phyloP scores from a whole-genome alignment of 2,113 vertebrate species.

The Myocastor coypus region DNA sequence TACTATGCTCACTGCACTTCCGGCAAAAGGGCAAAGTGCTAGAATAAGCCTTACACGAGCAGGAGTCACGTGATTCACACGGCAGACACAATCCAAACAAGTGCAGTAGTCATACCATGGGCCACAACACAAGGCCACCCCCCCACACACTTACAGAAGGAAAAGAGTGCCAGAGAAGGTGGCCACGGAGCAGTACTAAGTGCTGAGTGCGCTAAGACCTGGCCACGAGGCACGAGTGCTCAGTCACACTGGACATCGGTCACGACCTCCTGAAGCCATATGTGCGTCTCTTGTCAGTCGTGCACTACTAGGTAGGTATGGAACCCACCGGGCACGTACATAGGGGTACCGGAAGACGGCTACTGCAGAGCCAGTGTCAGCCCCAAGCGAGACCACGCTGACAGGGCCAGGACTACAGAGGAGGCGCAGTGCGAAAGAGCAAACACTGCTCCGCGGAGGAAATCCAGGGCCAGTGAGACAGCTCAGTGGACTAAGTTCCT shows the following conservation, averaged over 20 bases:
- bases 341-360: neutral
- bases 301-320: too few relatives aligned
- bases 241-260: neutral
- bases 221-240: neutral
- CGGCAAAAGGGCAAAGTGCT: neutral
- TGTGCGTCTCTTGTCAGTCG: neutral
- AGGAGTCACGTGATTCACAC: neutral
- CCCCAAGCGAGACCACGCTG: too few relatives aligned
- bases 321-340: neutral
- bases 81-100: neutral
- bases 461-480: too few relatives aligned
- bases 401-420: neutral
- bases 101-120: too few relatives aligned
- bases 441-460: neutral
- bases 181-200: neutral
- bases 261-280: neutral
- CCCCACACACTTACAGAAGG: too few relatives aligned
- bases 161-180: too few relatives aligned
- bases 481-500: too few relatives aligned
- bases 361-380: rapidly evolving
- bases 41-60: neutral
- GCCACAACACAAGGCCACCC: too few relatives aligned
- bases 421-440: rapidly evolving
- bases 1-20: neutral
- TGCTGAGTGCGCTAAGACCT: neutral